A percentile compares a stretch with the other conserved stretches of the same genome.
phyloP scores from a whole-genome alignment of 35 echinoderm and acorn worm genomes.

The Eucidaris tribuloides region DNA sequence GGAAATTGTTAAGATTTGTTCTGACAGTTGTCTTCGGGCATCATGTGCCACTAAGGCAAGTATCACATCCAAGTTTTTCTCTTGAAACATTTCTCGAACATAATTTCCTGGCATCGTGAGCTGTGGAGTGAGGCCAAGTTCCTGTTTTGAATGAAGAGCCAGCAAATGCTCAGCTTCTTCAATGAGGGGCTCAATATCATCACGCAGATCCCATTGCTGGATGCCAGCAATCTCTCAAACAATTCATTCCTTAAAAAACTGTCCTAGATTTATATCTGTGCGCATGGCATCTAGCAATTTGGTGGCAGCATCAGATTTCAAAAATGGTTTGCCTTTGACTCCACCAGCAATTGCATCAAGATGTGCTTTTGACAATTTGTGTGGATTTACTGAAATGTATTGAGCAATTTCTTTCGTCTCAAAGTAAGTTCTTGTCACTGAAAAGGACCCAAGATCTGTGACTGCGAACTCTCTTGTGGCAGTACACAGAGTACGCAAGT shows the following conservation, averaged over 20 bases:
- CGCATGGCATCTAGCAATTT: constrained; percentile 43
- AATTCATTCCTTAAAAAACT: constrained; percentile 37
- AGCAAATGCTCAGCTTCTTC: background rate
- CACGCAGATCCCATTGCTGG: constrained; percentile 5
- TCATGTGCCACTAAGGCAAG: background rate
- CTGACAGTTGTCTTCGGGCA: background rate
- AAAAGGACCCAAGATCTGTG: background rate
- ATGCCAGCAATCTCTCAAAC: constrained; percentile 27
- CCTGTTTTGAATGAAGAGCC: background rate
- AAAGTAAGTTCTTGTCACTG: background rate
- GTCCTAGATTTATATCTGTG: constrained; percentile 41
- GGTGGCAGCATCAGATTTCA: background rate
- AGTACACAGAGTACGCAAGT: constrained; percentile 37
- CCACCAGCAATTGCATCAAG: constrained; percentile 4
- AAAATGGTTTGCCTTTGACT: constrained; percentile 3
- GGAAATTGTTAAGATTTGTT: background rate
- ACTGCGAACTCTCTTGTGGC: background rate
- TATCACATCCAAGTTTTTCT: background rate
- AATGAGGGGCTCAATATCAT: constrained; percentile 6
- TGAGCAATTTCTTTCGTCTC: constrained; percentile 4
- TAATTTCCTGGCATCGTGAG: constrained; percentile 58
- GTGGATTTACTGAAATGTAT: constrained; percentile 25
- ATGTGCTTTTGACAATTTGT: background rate
- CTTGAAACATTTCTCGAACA: background rate
- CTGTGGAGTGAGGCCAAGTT: background rate